Conservation (phyloP, 2,888 invertebrate genomes). For the Acronicta aceris region DNA sequence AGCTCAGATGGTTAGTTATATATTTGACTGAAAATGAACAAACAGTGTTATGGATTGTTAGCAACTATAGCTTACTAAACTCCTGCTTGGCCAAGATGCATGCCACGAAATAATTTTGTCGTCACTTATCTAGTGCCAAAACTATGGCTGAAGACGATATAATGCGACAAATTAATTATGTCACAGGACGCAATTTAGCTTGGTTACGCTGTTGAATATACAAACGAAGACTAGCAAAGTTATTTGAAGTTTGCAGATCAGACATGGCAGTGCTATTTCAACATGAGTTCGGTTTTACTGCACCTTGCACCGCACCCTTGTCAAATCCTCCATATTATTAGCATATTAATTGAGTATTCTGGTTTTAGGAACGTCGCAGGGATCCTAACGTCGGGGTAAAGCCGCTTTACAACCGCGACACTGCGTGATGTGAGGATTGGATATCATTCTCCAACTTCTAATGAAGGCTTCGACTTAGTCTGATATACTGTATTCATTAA, state of each 20-base stretch:
- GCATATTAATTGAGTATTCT: constrained; percentile 87
- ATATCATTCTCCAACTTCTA: constrained; percentile 47
- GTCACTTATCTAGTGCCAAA: no score
- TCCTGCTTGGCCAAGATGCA: no score
- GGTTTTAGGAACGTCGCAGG: constrained; percentile 69
- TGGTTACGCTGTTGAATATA: background rate
- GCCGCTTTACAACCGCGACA: constrained; percentile 73
- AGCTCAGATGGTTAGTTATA: no score
- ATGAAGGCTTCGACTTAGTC: constrained; percentile 33
- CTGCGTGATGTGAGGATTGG: constrained; percentile 38
- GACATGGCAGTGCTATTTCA: constrained; percentile 44
- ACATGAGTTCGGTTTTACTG: constrained; percentile 63
- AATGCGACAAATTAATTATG: no score
- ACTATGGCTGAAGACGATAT: no score
- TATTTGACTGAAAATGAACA: no score
- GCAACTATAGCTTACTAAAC: no score
- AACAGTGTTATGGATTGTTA: no score
- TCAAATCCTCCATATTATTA: constrained; percentile 79
- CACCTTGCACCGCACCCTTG: constrained; percentile 72
- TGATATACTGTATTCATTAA: constrained; percentile 14
- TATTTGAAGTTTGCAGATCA: constrained; percentile 49
- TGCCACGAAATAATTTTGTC: no score
- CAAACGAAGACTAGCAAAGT: constrained; percentile 9
- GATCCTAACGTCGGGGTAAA: constrained; percentile 61
- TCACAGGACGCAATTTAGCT: no score